Evolutionary conservation across 2,888 invertebrate genomes (phyloP).

Genomic region (Tillus elongatus): DNA sequence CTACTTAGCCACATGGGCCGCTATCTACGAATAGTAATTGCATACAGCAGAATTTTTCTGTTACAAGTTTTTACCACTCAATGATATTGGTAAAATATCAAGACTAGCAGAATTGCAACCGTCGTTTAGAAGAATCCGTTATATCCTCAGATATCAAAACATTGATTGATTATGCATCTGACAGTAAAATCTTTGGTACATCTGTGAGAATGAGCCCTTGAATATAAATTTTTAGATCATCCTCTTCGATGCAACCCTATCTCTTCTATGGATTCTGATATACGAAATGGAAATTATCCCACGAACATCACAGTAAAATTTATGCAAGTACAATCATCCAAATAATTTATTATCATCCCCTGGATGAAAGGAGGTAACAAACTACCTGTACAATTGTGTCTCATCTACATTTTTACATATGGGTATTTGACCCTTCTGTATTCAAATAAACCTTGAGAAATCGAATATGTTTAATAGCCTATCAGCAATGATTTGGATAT

Average conservation of each 20-base stretch:
- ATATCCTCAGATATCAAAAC: too few species aligned
- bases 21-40: too few species aligned
- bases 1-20: too few species aligned
- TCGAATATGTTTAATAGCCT: slow-evolving; percentile 43
- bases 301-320: slow-evolving; percentile 36
- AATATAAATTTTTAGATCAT: slow-evolving; percentile 27
- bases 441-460: slow-evolving; percentile 39
- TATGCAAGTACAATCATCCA: slow-evolving; percentile 34
- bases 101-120: too few species aligned
- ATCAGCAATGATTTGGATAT: slow-evolving; percentile 35
- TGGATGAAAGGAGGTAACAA: slow-evolving; percentile 8
- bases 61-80: too few species aligned
- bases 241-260: slow-evolving; percentile 31
- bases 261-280: slow-evolving; percentile 28
- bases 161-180: slow-evolving; percentile 13
- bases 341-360: slow-evolving; percentile 12
- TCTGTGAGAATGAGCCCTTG: slow-evolving; percentile 27
- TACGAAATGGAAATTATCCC: slow-evolving; percentile 36
- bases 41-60: too few species aligned
- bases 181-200: slow-evolving; percentile 10
- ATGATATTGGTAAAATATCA: too few species aligned
- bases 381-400: slow-evolving; percentile 27
- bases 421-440: slow-evolving; percentile 39
- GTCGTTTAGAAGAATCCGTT: too few species aligned
- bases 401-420: slow-evolving; percentile 42